Percentiles rank a stretch among this genome's conserved stretches.
Evolutionary conservation across 2,113 vertebrate genomes (phyloP).

Genomic region (Nothobranchius furzeri): DNA sequence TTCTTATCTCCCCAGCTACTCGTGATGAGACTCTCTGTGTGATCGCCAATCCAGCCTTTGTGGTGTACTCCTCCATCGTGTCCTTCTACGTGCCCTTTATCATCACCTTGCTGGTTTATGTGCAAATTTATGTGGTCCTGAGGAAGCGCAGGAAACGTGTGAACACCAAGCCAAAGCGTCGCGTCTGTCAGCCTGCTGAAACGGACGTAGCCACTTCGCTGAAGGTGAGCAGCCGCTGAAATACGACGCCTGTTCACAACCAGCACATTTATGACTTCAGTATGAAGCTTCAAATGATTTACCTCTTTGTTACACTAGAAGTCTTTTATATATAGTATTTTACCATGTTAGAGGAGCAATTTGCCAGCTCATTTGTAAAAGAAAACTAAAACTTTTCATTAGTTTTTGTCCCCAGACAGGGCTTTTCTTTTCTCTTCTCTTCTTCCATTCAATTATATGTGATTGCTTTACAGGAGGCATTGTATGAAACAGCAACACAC

Average conservation of each 20-base stretch:
- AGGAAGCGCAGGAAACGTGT: slow-evolving; percentile 81
- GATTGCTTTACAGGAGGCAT: slow-evolving; percentile 18
- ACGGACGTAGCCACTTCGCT: slow-evolving; percentile 60
- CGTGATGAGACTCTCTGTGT: slow-evolving; percentile 78
- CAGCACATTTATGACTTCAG: neutral
- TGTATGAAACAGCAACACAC: slow-evolving; percentile 9
- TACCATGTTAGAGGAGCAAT: neutral
- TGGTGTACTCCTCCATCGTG: slow-evolving; percentile 84
- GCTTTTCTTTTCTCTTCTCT: neutral
- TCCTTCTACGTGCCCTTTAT: slow-evolving; percentile 85
- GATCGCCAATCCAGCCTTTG: slow-evolving; percentile 83
- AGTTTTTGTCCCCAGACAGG: neutral
- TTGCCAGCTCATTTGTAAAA: neutral
- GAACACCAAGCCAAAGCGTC: slow-evolving; percentile 79
- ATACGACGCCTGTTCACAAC: neutral
- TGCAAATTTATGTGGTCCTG: slow-evolving; percentile 83
- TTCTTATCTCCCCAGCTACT: slow-evolving; percentile 72
- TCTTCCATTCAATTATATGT: slow-evolving; percentile 12
- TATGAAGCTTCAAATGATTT: slow-evolving; percentile 1
- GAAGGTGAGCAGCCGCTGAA: slow-evolving; percentile 69
- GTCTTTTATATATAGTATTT: neutral
- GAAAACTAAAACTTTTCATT: slow-evolving; percentile 3
- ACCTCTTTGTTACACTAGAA: neutral
- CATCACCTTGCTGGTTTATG: slow-evolving; percentile 83
- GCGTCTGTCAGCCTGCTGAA: slow-evolving; percentile 54